Conservation (phyloP, 2,113 vertebrate genomes). For the Poecile atricapillus region DNA sequence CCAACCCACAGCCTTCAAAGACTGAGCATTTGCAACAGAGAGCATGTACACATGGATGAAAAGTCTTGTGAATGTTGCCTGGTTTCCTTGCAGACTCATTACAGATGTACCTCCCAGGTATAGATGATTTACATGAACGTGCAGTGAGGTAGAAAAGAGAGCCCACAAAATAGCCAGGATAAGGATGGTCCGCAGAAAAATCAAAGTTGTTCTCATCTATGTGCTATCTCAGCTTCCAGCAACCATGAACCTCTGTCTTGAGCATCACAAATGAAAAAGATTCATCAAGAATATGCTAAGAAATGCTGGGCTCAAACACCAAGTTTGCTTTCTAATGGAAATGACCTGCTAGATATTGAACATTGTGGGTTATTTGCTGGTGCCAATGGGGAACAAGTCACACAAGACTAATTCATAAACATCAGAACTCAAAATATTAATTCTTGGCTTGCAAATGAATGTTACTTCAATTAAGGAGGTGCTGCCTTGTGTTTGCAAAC, state of each 20-base stretch:
- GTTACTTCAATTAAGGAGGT: background rate
- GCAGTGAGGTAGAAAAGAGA: background rate
- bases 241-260: background rate
- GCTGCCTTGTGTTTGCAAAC: background rate
- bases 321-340: conserved; percentile 5
- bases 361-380: background rate
- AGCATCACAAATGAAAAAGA: background rate
- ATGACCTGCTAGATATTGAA: background rate
- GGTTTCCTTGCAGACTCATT: background rate
- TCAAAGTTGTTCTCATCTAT: background rate
- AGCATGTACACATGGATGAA: background rate
- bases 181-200: background rate
- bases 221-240: background rate
- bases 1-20: background rate
- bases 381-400: background rate
- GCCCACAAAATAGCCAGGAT: background rate
- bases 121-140: too few relatives aligned
- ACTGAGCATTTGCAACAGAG: background rate
- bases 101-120: background rate
- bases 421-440: background rate
- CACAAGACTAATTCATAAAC: background rate
- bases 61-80: background rate
- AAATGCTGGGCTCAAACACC: background rate
- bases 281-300: background rate
- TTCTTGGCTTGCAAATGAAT: background rate